A percentile compares a stretch with the other conserved stretches of the same genome.
Conservation (phyloP, 2,888 invertebrate species). For the Platycheirus rosarum region DNA sequence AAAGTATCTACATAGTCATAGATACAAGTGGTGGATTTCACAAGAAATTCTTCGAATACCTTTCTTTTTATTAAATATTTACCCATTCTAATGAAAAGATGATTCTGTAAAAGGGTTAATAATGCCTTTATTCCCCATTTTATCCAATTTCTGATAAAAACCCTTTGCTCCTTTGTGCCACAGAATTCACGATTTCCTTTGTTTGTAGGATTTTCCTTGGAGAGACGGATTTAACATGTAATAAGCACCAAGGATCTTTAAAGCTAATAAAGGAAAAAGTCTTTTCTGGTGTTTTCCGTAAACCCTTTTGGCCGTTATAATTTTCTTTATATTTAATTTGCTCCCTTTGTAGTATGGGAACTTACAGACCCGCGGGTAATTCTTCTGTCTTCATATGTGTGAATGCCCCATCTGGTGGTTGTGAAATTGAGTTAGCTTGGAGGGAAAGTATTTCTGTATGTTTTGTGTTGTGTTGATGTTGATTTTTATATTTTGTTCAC, state of each 20-base stretch:
- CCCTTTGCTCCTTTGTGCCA: constrained; percentile 14
- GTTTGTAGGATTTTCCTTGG: neutral
- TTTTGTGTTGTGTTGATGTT: neutral
- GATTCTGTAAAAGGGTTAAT: constrained; percentile 4
- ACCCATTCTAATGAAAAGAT: neutral
- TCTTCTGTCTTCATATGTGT: neutral
- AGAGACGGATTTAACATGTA: neutral
- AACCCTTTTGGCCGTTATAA: constrained; percentile 22
- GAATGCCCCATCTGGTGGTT: constrained; percentile 11
- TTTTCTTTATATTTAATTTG: constrained; percentile 33
- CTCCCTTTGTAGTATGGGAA: constrained; percentile 22
- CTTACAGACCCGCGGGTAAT: constrained; percentile 11
- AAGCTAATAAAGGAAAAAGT: constrained; percentile 17
- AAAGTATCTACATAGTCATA: no score
- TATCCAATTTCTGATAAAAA: neutral
- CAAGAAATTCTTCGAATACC: no score
- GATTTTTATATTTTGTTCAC: neutral
- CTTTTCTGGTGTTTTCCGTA: constrained; percentile 20
- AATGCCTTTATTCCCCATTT: constrained; percentile 3
- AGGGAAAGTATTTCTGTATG: neutral
- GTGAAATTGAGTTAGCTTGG: neutral
- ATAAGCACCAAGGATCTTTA: constrained; percentile 8
- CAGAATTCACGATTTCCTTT: neutral
- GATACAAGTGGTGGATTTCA: no score
- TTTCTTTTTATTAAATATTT: constrained; percentile 1